phyloP scores from a whole-genome alignment of 2,888 invertebrate species.

The Daptonema setosum region DNA sequence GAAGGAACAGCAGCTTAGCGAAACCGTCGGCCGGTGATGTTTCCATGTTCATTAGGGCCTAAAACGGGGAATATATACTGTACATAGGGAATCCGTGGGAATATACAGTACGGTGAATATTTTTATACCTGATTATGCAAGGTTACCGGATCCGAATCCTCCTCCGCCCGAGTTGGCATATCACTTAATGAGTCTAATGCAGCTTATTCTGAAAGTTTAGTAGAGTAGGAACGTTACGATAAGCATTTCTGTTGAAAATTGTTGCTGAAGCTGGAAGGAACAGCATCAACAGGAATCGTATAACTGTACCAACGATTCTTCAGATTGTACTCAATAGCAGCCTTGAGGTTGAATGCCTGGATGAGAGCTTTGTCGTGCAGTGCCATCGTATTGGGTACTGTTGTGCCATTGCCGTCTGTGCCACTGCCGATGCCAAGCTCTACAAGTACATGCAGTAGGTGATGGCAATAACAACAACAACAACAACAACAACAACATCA shows the following conservation, averaged over 20 bases:
- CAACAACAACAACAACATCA: too few species aligned
- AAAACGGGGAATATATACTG: too few species aligned
- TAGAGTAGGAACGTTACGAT: too few species aligned
- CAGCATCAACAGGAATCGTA: too few species aligned
- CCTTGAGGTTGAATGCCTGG: constrained; percentile 92
- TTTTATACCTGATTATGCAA: constrained; percentile 89
- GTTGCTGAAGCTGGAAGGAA: too few species aligned
- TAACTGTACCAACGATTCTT: constrained; percentile 42
- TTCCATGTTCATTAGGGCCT: constrained; percentile 74
- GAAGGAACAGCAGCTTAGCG: constrained; percentile 70
- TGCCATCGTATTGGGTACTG: constrained; percentile 82
- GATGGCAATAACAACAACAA: too few species aligned
- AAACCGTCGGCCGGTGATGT: constrained; percentile 67
- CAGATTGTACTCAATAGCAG: constrained; percentile 84
- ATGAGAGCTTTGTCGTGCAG: constrained; percentile 85
- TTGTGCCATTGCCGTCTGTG: constrained; percentile 54
- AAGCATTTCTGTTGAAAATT: too few species aligned
- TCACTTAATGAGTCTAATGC: constrained; percentile 33
- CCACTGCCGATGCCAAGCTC: constrained; percentile 90
- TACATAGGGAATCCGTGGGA: too few species aligned
- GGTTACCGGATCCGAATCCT: constrained; percentile 88
- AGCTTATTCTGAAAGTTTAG: constrained; percentile 17
- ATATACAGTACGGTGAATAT: too few species aligned
- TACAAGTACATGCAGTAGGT: too few species aligned
- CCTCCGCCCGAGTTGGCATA: constrained; percentile 55